A percentile compares a stretch with the other conserved stretches of the same genome.
Evolutionary conservation across 2,113 vertebrate species (phyloP).

Genomic region (Neolamprologus falcicula): DNA sequence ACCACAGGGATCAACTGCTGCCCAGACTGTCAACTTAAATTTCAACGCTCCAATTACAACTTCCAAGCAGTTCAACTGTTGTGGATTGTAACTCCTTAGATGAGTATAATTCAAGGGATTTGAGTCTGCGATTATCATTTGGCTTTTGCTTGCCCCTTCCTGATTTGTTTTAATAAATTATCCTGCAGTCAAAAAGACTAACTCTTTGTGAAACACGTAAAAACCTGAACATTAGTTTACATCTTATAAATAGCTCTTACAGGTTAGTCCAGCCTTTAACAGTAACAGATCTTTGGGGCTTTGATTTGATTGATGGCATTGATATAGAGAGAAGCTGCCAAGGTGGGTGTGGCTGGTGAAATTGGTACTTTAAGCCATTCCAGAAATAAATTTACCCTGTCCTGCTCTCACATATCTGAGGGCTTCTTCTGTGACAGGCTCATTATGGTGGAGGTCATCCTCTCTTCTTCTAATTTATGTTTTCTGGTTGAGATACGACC

Average conservation of each 20-base stretch:
- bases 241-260: background rate
- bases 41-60: fast-evolving
- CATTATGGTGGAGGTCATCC: background rate
- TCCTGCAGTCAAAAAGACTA: background rate
- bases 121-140: background rate
- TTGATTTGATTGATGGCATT: background rate
- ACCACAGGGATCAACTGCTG: background rate
- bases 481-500: background rate
- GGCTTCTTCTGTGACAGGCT: fast-evolving
- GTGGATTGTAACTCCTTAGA: background rate
- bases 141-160: background rate
- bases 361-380: fast-evolving
- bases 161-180: background rate
- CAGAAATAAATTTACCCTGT: background rate
- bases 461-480: background rate
- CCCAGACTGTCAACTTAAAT: fast-evolving
- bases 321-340: background rate
- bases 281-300: background rate
- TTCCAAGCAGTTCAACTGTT: background rate
- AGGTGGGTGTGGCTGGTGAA: background rate
- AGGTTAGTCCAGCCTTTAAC: background rate
- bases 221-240: background rate
- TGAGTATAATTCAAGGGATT: background rate
- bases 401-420: background rate
- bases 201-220: background rate